Percentiles rank a stretch among this genome's conserved stretches.
Conservation (phyloP, 2,888 invertebrate genomes). For the Microctonus aethiopoides region DNA sequence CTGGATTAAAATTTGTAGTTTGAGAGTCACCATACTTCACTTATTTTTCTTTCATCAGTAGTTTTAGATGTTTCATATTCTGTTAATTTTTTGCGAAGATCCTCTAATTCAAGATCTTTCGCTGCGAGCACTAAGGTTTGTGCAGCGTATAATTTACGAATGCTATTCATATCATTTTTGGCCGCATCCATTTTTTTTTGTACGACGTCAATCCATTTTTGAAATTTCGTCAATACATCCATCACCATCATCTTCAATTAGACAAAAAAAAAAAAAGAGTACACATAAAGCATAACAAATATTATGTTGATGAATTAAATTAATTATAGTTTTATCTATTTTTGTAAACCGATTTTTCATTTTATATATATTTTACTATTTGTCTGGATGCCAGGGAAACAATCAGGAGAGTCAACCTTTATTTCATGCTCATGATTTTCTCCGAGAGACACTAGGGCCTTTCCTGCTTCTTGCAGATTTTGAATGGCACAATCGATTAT, state of each 20-base stretch:
- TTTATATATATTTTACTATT: constrained; percentile 37
- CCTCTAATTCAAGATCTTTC: constrained; percentile 38
- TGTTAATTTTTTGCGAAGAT: constrained; percentile 35
- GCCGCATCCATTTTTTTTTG: constrained; percentile 53
- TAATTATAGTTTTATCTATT: background rate
- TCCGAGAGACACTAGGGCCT: constrained; percentile 53
- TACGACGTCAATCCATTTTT: constrained; percentile 52
- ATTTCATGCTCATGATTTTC: constrained; percentile 61
- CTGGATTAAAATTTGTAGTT: no score
- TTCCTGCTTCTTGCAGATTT: constrained; percentile 59
- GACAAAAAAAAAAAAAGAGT: constrained; percentile 32
- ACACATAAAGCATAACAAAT: background rate
- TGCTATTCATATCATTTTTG: constrained; percentile 44
- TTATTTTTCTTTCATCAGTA: constrained; percentile 38
- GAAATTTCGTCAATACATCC: constrained; percentile 54
- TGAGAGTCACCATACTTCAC: constrained; percentile 41
- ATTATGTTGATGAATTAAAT: background rate
- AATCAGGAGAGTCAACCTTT: constrained; percentile 54
- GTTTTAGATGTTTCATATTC: constrained; percentile 36
- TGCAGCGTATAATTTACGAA: constrained; percentile 49
- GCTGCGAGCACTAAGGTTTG: constrained; percentile 42
- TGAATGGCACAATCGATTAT: constrained; percentile 56
- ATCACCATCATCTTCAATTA: constrained; percentile 53
- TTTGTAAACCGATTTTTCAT: constrained; percentile 40
- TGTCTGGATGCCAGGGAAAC: constrained; percentile 19